Evolutionary conservation across 2,797 vertebrate genomes (phyloP), one percentile per base, ranked within the genome.

Genomic region (Sebastes nivosus): DNA sequence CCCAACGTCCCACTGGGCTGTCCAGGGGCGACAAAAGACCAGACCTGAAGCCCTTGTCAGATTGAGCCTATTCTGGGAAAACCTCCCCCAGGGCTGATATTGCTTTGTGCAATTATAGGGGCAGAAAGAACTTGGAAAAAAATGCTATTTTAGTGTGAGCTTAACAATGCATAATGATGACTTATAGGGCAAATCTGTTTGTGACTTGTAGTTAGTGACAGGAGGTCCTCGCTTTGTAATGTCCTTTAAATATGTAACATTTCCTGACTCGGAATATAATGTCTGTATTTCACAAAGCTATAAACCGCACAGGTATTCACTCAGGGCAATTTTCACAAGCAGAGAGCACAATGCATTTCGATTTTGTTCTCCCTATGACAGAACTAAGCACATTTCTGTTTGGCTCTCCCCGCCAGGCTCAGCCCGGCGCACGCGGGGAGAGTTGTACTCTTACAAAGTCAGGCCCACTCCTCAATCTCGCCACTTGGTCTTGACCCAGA

Each of bases 401-500:
- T 70, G 80, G 36, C 77, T 86, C 83, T 80, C 81, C 84, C 84
- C 29, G 57, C 79, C 70, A 81, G 81, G 82, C 85, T 77, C 71
- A 76, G 82, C 81, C 71, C 32, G 50, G 54, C 60, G 25, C 86
- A 59, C 75, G 68, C 85, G 72, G 73, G 54, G 87, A 85, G 79
- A 80, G 83, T 68, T 75, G 84, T 24, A 59, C 86, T 67, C 71
- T 73, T 82, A 85, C 83, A 91, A 85, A 89, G 88, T 91, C 91
- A 65, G 82, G 38, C 77, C 83, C 82, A 82, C 88, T 91, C 85
- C 88, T 87, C 88, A 88, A 87, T 93, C 89, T 86, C 70, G 83
- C 89, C 77, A 84, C 87, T 90, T 91, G 92, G 88, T 92, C 89
- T 88, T 89, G 90, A 93, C 93, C 90, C 91, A 91, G 88, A 93